Evolutionary conservation across 92 coral and sea anemone genomes (phyloP).

Genomic region (Bergia sp.): DNA sequence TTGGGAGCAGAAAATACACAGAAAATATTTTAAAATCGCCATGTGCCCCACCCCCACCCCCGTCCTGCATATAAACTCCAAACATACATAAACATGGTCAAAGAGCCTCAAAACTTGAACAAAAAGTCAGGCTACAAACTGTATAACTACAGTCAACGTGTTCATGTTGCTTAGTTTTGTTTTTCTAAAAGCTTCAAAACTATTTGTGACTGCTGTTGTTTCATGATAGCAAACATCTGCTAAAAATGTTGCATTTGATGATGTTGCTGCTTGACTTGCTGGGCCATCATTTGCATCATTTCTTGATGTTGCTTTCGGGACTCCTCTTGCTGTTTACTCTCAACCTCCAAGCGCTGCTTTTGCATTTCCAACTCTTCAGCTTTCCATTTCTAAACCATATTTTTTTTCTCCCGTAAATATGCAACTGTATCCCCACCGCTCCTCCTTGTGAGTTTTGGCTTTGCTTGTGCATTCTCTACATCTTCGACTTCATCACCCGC

Average conservation of each 20-base stretch:
- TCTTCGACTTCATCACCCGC: slow-evolving; percentile 35
- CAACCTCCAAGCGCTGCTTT: slow-evolving; percentile 50
- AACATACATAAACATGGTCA: slow-evolving; percentile 26
- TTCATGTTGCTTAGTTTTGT: slow-evolving; percentile 15
- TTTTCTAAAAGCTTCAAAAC: slow-evolving; percentile 45
- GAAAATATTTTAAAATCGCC: not conserved
- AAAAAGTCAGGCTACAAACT: slow-evolving; percentile 5
- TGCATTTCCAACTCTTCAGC: slow-evolving; percentile 49
- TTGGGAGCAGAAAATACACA: not conserved
- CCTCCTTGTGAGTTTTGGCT: slow-evolving; percentile 39
- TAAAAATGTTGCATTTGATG: slow-evolving; percentile 47
- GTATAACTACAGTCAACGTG: not conserved
- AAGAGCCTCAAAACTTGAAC: slow-evolving; percentile 21
- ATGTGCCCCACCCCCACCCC: not conserved
- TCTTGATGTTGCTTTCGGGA: slow-evolving; percentile 51
- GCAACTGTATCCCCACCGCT: slow-evolving; percentile 25
- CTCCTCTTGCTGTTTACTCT: slow-evolving; percentile 49
- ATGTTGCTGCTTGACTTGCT: slow-evolving; percentile 49
- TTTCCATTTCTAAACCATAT: slow-evolving; percentile 49
- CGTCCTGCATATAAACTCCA: slow-evolving; percentile 3
- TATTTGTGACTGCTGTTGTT: slow-evolving; percentile 53
- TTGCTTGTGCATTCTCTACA: slow-evolving; percentile 37
- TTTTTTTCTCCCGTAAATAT: slow-evolving; percentile 52
- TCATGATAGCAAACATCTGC: slow-evolving; percentile 51
- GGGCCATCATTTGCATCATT: slow-evolving; percentile 25